Evolutionary conservation across 2,797 vertebrate species (phyloP).

Genomic region (Characodon lateralis): DNA sequence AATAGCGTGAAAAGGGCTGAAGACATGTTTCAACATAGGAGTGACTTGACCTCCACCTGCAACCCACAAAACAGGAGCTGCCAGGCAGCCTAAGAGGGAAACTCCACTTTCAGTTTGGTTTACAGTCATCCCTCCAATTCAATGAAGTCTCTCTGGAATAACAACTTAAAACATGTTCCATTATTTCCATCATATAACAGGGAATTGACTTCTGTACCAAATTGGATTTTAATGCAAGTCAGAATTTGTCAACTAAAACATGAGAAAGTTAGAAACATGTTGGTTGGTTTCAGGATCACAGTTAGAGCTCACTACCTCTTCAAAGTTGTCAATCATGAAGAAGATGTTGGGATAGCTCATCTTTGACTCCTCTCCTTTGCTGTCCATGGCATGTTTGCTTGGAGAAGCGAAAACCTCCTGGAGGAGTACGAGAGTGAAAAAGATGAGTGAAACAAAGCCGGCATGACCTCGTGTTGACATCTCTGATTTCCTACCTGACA

Average conservation of each 20-base stretch:
- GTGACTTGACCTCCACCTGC: background rate
- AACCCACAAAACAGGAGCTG: too few species aligned
- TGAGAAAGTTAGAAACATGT: background rate
- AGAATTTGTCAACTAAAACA: too few species aligned
- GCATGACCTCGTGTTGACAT: too few species aligned
- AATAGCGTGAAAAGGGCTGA: background rate
- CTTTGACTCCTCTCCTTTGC: slow-evolving; percentile 97
- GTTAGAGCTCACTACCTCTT: slow-evolving; percentile 81
- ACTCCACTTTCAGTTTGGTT: too few species aligned
- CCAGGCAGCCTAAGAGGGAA: too few species aligned
- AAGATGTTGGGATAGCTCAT: slow-evolving; percentile 99
- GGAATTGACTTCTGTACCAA: too few species aligned
- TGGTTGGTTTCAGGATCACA: background rate
- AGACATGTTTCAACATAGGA: background rate
- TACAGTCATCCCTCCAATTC: too few species aligned
- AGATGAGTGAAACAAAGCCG: background rate
- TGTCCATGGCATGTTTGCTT: slow-evolving; percentile 98
- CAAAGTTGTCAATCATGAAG: slow-evolving; percentile 99
- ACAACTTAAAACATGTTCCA: too few species aligned
- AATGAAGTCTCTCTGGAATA: background rate
- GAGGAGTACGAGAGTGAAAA: slow-evolving; percentile 4
- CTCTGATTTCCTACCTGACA: slow-evolving; percentile 86
- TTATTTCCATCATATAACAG: too few species aligned
- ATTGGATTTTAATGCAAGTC: too few species aligned
- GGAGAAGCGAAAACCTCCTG: slow-evolving; percentile 98